Base-by-base conservation (phyloP, 2,113 vertebrate species). In the Sarotherodon lohbergeri region DNA sequence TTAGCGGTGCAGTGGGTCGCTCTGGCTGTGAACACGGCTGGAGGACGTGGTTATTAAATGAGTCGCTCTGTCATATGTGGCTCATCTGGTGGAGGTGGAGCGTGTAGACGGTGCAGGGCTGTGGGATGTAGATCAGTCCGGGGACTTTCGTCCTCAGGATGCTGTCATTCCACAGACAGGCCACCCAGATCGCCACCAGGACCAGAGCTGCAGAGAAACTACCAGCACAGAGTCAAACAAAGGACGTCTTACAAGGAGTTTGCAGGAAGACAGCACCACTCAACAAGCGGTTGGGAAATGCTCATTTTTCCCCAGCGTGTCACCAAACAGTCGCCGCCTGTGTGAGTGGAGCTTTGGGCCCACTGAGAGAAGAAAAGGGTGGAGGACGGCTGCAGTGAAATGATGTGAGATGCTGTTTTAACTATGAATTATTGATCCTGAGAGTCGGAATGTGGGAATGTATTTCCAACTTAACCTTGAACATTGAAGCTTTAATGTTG, bases 71-170 rank as follows among this genome's bases (percentile, higher is more conserved):
- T 79, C 22, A 80, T 0, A 22, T 57, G 5, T 48, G 27, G 16
- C 19, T 50, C 11, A 55, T 5, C n/a, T 63, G 59, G 10, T 3
- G 52, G 1, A 87, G 52, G 43, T 97, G 97, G 83, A 99, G 96
- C 1, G 96, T 97, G 91, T 97, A 98, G 79, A 98, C 98, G 0
- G 97, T 96, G 94, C 97, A 97, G 0, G 98, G 98, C 90, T 98
- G 98, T 0, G 98, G 98, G 24, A 98, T 93, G 3, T 98, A 99
- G 84, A 99, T 98, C 73, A 98, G 96, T 0, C 98, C 97, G 0
- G 97, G 97, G 85, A 98, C 98, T 13, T 97, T 98, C 89, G 92
- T 98, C 91, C 97, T 94, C 84, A 99, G 96, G 1, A 94, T 95
- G 1, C 86, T 86, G 81, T 98, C 97, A 0, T 96, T 96, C 98